Base-by-base conservation (phyloP, 1,140 invertebrate species). In the Caenorhabditis inopinata region DNA sequence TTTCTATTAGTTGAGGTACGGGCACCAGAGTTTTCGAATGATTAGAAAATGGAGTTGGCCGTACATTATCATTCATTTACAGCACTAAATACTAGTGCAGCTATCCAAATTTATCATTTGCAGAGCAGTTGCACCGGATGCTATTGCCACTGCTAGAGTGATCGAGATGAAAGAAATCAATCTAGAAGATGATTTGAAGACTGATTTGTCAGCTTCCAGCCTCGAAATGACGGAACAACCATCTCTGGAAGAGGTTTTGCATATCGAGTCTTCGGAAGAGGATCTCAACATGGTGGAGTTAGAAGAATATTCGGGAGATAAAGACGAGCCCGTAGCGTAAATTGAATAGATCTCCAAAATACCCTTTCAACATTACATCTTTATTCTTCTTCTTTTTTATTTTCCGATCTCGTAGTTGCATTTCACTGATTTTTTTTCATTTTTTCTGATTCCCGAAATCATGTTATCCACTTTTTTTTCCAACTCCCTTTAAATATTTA, bases 151-250 rank as follows among this genome's bases (percentile, higher is more conserved):
- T 21, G 58, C 58, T 9, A n/a, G 58, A 68, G 58, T 68, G 5
- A 68, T 38, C 18, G 58, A 68, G 23, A 68, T n/a, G 5, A 68
- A 68, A 42, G 58, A 38, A 68, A 38, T 68, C 4, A 68, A 68
- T 68, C n/a, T 68, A 5, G 58, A 68, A 38, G 58, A 68, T 11
- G 58, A 68, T 21, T 21, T 68, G 29, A 68, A 68, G 23, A 5
- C 32, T 1, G 32, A 68, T 38, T 7, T 38, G 5, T 38, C 32
- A 1, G 29, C 6, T 21, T 1, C 16, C 16, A 68, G 7, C 5
- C 29, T 68, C n/a, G 51, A 58, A 32, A 42, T 68, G 58, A 42
- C 11, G n/a, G 32, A 68, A 18, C 58, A 68, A 27, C 58, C 58
- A 9, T 68, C 58, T 9, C 12, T 68, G n/a, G 58, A 68, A 38